Percentiles rank a stretch among this genome's conserved stretches.
phyloP scores from a whole-genome alignment of 53 echinoderm and acorn worm species.

The Henricia sp. region DNA sequence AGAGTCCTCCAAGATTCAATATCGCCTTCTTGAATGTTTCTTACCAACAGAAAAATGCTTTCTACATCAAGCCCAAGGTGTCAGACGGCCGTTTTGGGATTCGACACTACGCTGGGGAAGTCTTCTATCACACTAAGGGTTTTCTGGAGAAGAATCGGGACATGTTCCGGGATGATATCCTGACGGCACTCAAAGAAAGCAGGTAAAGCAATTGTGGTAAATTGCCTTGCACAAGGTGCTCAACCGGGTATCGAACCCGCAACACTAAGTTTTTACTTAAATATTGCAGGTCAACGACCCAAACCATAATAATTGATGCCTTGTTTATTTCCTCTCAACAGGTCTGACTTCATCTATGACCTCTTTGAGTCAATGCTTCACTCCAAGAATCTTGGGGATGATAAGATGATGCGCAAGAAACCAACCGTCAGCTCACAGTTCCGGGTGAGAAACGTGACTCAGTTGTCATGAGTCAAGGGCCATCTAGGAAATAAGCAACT shows the following conservation, averaged over 20 bases:
- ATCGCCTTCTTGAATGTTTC: no score
- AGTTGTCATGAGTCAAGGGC: no score
- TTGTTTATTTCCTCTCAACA: conserved; percentile 9
- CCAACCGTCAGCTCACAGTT: conserved; percentile 98
- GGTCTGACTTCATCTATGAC: conserved; percentile 98
- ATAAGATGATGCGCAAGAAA: conserved; percentile 85
- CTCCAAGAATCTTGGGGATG: conserved; percentile 58
- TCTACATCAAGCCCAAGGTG: conserved; percentile 94
- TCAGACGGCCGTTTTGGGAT: conserved; percentile 87
- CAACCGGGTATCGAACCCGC: no score
- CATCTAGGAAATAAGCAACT: no score
- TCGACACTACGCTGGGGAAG: conserved; percentile 96
- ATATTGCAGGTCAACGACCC: no score
- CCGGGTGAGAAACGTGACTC: conserved; percentile 67
- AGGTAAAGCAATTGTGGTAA: no score
- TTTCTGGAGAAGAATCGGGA: conserved; percentile 99
- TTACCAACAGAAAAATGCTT: conserved; percentile 84
- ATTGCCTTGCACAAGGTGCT: no score
- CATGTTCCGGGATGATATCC: conserved; percentile 93
- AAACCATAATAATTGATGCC: no score
- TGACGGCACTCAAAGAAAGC: conserved; percentile 89
- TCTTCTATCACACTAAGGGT: conserved; percentile 86
- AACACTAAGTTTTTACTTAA: no score
- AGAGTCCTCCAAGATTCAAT: no score
- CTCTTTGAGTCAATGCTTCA: conserved; percentile 83